Conservation (phyloP, 2,797 vertebrate genomes). For the Thaleichthys pacificus region DNA sequence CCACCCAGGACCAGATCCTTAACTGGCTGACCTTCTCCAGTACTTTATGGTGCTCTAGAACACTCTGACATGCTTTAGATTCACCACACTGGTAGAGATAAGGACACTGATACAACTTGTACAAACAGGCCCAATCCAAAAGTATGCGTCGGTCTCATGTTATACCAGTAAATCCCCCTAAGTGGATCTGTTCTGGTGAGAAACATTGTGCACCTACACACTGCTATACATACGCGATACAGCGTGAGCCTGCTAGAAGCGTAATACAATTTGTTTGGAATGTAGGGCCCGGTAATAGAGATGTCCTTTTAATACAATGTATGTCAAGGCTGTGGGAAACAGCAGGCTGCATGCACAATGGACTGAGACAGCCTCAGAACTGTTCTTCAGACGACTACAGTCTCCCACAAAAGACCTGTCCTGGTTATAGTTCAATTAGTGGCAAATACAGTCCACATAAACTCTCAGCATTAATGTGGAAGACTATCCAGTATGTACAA, state of each 20-base stretch:
- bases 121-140: slow-evolving; percentile 28
- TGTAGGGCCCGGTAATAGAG: slow-evolving; percentile 47
- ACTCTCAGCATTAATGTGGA: slow-evolving; percentile 66
- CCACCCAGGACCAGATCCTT: slow-evolving; percentile 47
- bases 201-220: slow-evolving; percentile 43
- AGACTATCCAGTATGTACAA: slow-evolving; percentile 65
- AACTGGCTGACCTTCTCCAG: slow-evolving; percentile 57
- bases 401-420: slow-evolving; percentile 59
- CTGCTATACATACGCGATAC: slow-evolving; percentile 28
- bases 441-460: slow-evolving; percentile 60
- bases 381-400: slow-evolving; percentile 26
- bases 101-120: slow-evolving; percentile 39
- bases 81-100: slow-evolving; percentile 46
- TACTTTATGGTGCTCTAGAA: slow-evolving; percentile 56
- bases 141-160: slow-evolving; percentile 28
- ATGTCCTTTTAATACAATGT: slow-evolving; percentile 40
- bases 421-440: slow-evolving; percentile 63
- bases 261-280: slow-evolving; percentile 54
- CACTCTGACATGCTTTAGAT: slow-evolving; percentile 59
- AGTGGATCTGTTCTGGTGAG: slow-evolving; percentile 8
- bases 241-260: slow-evolving; percentile 29
- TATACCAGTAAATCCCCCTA: slow-evolving; percentile 13
- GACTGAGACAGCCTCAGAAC: not conserved
- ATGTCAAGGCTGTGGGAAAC: slow-evolving; percentile 4
- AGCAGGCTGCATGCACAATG: not conserved